These are phyloP conservation scores for Aphodius granarius DNA, from an alignment of 2,888 invertebrate genomes.

Conservation along the genomic window DNA sequence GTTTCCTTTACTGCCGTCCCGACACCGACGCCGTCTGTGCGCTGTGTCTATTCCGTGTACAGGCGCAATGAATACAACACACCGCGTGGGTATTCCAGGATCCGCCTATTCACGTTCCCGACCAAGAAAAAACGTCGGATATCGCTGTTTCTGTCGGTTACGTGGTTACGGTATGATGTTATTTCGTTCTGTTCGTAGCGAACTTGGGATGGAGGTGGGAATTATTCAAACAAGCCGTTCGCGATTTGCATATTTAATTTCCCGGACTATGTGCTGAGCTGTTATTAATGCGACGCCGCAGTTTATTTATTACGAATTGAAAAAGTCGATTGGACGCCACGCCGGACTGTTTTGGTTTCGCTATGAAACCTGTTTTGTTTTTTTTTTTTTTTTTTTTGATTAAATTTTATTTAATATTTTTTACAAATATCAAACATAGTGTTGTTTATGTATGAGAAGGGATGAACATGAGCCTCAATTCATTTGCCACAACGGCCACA, in stretches of 20 bases:
- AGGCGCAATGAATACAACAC: conserved; percentile 26
- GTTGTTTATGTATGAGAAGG: too few relatives aligned
- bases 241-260: conserved; percentile 35
- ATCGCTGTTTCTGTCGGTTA: background rate
- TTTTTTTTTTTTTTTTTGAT: too few relatives aligned
- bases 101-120: background rate
- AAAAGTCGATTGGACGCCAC: conserved; percentile 1
- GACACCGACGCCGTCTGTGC: conserved; percentile 3
- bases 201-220: conserved; percentile 8
- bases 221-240: conserved; percentile 30
- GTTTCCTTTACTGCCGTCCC: conserved; percentile 31
- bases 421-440: too few relatives aligned
- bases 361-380: conserved; percentile 4
- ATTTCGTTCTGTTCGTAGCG: background rate
- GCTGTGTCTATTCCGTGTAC: conserved; percentile 10
- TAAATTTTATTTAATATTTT: background rate
- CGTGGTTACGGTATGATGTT: background rate
- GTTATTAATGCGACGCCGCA: conserved; percentile 5
- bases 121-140: background rate
- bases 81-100: background rate
- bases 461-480: too few relatives aligned
- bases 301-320: conserved; percentile 10
- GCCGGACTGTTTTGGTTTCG: background rate
- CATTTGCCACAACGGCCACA: background rate
- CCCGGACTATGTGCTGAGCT: conserved; percentile 16